Evolutionary conservation across 64 coral and sea anemone species (phyloP), one percentile per base, ranked within the genome.

Genomic region (Orbicella faveolata): DNA sequence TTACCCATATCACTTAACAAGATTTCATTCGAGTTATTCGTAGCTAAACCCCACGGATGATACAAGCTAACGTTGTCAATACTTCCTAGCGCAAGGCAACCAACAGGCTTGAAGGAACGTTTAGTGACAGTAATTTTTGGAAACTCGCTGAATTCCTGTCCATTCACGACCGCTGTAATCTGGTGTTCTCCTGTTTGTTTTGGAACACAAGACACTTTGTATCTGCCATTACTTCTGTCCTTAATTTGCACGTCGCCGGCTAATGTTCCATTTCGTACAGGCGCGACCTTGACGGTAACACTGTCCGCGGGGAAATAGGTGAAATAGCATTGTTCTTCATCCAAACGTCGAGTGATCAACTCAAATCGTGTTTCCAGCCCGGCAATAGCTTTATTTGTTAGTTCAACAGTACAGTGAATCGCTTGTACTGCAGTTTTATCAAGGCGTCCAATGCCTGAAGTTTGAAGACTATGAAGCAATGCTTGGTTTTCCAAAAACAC

Each of bases 321-420:
- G 77, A 20, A 79, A 16, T 61, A 61, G 52, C 13, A 57, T 25
- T 79, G 77, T 79, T 79, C 52, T 16, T 52, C 77, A 4, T 25
- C 23, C 9, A 52, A 79, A 79, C 26, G 57, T 33, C 77, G 15
- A 12, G 77, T 79, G 48, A 79, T 79, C n/a, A 57, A 41, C 30
- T 59, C 23, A 30, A 79, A 52, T 23, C 57, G 12, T 59, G 77
- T 59, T 41, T 79, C 77, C 77, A 79, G 25, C 52, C 77, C 77
- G 9, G 26, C 52, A 3, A n/a, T 59, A 57, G 52, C 51, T 59
- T 15, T 20, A 9, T 59, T 9, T 26, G 6, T 33, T 3, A 20
- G 23, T 57, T 33, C 6, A 1, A 79, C 25, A 15, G 52, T 30
- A 33, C 77, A 79, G 7, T 79, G 48, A 12, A 15, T 55, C 30